phyloP scores from a whole-genome alignment of 2,888 invertebrate species.

The Tineola bisselliella region DNA sequence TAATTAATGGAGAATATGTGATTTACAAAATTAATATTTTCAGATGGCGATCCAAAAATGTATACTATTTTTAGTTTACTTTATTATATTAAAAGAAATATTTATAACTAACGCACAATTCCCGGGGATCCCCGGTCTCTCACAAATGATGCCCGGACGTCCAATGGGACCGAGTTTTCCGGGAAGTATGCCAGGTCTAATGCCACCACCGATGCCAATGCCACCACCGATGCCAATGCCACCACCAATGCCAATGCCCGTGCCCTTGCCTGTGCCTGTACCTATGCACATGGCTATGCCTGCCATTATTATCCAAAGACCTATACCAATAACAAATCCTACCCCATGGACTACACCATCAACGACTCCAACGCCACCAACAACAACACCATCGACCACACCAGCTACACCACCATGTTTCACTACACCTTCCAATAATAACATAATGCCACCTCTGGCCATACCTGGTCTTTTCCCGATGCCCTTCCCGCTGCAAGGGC shows the following conservation, averaged over 20 bases:
- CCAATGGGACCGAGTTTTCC: too few relatives aligned
- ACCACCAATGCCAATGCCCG: conserved; percentile 5
- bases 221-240: too few relatives aligned
- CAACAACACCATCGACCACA: neutral
- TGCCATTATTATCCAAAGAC: neutral
- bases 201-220: neutral
- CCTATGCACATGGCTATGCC: neutral
- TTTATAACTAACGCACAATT: too few relatives aligned
- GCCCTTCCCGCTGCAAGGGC: neutral
- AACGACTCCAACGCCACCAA: too few relatives aligned
- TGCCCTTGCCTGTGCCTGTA: conserved; percentile 6
- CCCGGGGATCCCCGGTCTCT: too few relatives aligned
- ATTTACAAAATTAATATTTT: too few relatives aligned
- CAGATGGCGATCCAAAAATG: too few relatives aligned
- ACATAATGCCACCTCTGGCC: neutral
- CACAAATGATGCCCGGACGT: too few relatives aligned
- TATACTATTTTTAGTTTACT: too few relatives aligned
- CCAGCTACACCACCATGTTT: neutral
- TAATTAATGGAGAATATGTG: too few relatives aligned
- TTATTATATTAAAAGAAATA: too few relatives aligned
- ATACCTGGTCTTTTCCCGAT: neutral
- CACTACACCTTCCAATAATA: neutral
- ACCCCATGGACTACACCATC: neutral
- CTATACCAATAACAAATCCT: neutral
- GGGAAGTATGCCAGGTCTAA: neutral